Base-by-base conservation (phyloP, 1,140 invertebrate genomes). In the Asobara japonica region DNA sequence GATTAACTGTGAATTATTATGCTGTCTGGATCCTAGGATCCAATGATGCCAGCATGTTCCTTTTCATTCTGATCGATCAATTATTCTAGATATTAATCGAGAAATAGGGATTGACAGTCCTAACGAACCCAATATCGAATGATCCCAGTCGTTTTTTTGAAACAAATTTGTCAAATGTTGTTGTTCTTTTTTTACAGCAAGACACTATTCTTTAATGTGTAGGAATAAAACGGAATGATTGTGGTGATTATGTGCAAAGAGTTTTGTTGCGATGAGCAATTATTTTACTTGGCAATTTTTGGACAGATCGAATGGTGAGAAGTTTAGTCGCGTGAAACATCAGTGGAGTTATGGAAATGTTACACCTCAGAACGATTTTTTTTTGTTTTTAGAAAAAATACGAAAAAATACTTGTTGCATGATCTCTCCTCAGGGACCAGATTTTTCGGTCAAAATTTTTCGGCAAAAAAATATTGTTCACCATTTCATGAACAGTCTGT, bases 101-200 rank as follows among this genome's bases (percentile, higher is more conserved):
- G 25, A 25, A 18, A 56, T 11, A 8, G 22, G 51, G 13, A 56
- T 56, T 56, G 10, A 51, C 1, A 56, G 22, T 27, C 3, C 25
- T 56, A 18, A 36, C 11, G 31, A 36, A n/a, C n/a, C n/a, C n/a
- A n/a, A n/a, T n/a, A n/a, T n/a, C n/a, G n/a, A n/a, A n/a, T n/a
- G n/a, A n/a, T n/a, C n/a, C n/a, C n/a, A 62, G 45, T 64, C 25
- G 56, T 64, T 69, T 20, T 30, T 31, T 60, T 31, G 67, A 25
- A 60, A 22, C 22, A 22, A 20, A 51, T n/a, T 30, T 18, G 18
- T 16, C 41, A 16, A 45, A 16, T 45, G 41, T 16, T 16, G 18
- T 45, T 45, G n/a, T 45, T n/a, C n/a, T n/a, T n/a, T 45, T 5
- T 16, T 45, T 45, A 45, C n/a, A 6, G 41, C 41, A 16, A 45